Evolutionary conservation across 2,113 vertebrate species (phyloP), one percentile per base, ranked within the genome.

Genomic region (Xiphophorus couchianus): DNA sequence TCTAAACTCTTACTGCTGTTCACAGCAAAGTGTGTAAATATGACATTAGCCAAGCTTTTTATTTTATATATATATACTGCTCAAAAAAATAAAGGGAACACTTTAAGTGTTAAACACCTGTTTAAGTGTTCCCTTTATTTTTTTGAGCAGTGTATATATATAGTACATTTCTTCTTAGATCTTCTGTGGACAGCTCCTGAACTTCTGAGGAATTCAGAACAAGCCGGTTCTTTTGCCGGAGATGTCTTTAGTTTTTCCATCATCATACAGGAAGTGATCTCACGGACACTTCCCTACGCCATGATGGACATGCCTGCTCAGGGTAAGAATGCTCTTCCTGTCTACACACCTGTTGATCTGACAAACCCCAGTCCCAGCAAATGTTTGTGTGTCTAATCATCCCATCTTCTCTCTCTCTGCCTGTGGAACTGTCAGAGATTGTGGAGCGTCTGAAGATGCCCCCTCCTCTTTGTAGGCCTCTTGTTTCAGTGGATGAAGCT

Each of bases 241-340:
- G 96, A 97, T 0, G 77, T 96, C n/a, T 97, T 94, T 83, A 95
- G 96, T 71, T 90, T 97, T 66, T 90, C 94, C 13, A 95, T 97
- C 90, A 95, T 97, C 85, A 95, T 96, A 87, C 96, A 97, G 90
- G 96, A 97, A 86, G 95, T 97, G 2, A 95, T 97, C 76, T 94
- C 95, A 62, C 90, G 96, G 12, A 94, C 92, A 0, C 22, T 84
- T 0, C 96, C 96, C 0, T 97, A 95, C 1, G 95, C 96, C 84
- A 96, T 96, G 96, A 87, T 97, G 92, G 95, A 95, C 44, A 92
- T 97, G 90, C 88, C 90, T 0, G 74, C 95, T 0, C 87, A 94
- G 0, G 96, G 96, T 97, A 91, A 92, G 87, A 65, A 17, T 66
- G 8, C 33, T 7, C 17, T 1, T 11, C 31, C 4, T 9, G 1